phyloP scores from a whole-genome alignment of 2,888 invertebrate genomes.

The Coremacera marginata region DNA sequence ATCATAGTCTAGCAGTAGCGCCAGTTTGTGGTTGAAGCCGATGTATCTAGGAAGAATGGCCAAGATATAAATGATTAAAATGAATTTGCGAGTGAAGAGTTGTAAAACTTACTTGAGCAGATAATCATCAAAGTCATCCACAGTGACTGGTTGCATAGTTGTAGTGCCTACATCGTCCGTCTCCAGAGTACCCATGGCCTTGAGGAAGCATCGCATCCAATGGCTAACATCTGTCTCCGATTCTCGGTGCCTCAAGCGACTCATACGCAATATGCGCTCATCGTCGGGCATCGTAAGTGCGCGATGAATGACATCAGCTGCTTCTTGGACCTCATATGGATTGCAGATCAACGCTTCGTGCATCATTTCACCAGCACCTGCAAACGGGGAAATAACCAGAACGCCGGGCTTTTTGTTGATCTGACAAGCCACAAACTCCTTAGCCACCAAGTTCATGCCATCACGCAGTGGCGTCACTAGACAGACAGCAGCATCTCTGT shows the following conservation, averaged over 20 bases:
- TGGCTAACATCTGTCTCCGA: conserved; percentile 86
- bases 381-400: conserved; percentile 89
- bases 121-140: conserved; percentile 92
- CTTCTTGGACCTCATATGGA: conserved; percentile 89
- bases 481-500: conserved; percentile 88
- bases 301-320: conserved; percentile 87
- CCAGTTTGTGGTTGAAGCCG: conserved; percentile 87
- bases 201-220: conserved; percentile 90
- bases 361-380: conserved; percentile 94
- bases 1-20: conserved; percentile 87
- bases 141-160: conserved; percentile 89
- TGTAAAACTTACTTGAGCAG: conserved; percentile 78
- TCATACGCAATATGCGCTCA: conserved; percentile 87
- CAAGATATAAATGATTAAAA: neutral
- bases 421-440: conserved; percentile 93
- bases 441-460: conserved; percentile 93
- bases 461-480: conserved; percentile 89
- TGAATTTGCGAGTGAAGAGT: neutral
- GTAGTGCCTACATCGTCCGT: conserved; percentile 87
- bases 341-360: conserved; percentile 91
- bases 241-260: conserved; percentile 83
- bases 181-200: conserved; percentile 87
- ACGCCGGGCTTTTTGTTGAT: conserved; percentile 89
- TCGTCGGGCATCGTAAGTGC: conserved; percentile 93
- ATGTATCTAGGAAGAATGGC: conserved; percentile 75